These are phyloP conservation scores for Lasioglossum lativentre DNA, from an alignment of 2,888 invertebrate genomes.

Conservation along the genomic window DNA sequence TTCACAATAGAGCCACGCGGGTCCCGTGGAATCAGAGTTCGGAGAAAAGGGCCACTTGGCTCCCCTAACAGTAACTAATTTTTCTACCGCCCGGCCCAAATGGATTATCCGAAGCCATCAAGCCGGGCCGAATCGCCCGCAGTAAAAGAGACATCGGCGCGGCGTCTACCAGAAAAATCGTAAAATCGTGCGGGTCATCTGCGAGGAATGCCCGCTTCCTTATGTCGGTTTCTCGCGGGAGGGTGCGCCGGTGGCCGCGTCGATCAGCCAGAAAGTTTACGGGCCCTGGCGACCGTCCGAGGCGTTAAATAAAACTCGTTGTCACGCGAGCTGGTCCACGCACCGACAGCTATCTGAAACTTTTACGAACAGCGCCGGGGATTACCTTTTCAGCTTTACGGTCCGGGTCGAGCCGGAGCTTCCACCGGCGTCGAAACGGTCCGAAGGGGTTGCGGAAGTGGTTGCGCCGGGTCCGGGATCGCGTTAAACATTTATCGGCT, in stretches of 20 bases:
- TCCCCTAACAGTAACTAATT: background rate
- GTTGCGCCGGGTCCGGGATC: background rate
- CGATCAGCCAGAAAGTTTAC: constrained; percentile 71
- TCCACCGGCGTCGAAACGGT: constrained; percentile 22
- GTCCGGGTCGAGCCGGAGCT: constrained; percentile 30
- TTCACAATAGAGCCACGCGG: background rate
- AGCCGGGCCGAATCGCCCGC: background rate
- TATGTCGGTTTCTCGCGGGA: background rate
- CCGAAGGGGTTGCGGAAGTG: constrained; percentile 16
- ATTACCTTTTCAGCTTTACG: constrained; percentile 55
- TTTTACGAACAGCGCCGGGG: constrained; percentile 60
- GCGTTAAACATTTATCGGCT: constrained; percentile 12
- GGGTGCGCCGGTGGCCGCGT: constrained; percentile 39
- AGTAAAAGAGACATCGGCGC: background rate
- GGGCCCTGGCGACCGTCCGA: constrained; percentile 27
- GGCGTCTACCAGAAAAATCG: background rate
- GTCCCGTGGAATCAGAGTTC: background rate
- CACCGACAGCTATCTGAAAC: constrained; percentile 54
- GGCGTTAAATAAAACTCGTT: constrained; percentile 63
- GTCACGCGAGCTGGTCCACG: constrained; percentile 6
- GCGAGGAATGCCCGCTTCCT: background rate
- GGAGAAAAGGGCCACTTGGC: background rate
- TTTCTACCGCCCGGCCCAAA: background rate
- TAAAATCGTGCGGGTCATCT: background rate
- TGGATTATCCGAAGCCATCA: background rate